Evolutionary conservation across 2,113 vertebrate genomes (phyloP).

Genomic region (Cheilinus undulatus): DNA sequence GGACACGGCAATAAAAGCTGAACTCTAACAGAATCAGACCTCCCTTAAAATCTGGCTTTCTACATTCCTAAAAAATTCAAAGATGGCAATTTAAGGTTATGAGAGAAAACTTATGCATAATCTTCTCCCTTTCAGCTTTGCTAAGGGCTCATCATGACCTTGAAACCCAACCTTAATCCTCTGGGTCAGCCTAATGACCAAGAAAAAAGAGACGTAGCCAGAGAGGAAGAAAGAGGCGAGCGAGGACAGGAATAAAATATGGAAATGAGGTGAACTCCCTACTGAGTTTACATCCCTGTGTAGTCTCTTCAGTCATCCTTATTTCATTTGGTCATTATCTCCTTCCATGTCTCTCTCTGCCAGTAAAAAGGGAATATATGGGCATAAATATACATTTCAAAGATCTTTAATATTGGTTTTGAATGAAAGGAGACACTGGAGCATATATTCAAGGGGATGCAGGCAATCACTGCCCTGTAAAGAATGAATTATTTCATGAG

Average conservation of each 20-base stretch:
- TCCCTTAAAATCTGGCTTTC: too few species aligned
- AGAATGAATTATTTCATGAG: constrained; percentile 11
- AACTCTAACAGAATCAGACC: too few species aligned
- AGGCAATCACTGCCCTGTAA: constrained; percentile 17
- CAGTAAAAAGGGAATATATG: constrained; percentile 34
- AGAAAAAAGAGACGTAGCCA: constrained; percentile 15
- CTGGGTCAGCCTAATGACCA: neutral
- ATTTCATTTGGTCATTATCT: constrained; percentile 52
- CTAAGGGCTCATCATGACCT: neutral
- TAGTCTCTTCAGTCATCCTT: constrained; percentile 33
- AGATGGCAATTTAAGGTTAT: neutral
- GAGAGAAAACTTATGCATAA: neutral
- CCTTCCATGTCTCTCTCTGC: constrained; percentile 16
- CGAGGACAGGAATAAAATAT: constrained; percentile 24
- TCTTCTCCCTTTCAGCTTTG: neutral
- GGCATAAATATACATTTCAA: constrained; percentile 54
- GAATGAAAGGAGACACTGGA: constrained; percentile 46
- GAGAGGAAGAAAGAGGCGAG: neutral
- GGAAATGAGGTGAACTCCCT: constrained; percentile 46
- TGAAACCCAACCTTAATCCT: neutral
- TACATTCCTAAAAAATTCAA: too few species aligned
- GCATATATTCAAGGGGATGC: constrained; percentile 1
- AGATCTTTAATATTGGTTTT: constrained; percentile 38
- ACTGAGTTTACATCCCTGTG: constrained; percentile 18
- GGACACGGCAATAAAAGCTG: too few species aligned